Base-by-base conservation (phyloP, 2,113 vertebrate genomes). In the Agapornis roseicollis region DNA sequence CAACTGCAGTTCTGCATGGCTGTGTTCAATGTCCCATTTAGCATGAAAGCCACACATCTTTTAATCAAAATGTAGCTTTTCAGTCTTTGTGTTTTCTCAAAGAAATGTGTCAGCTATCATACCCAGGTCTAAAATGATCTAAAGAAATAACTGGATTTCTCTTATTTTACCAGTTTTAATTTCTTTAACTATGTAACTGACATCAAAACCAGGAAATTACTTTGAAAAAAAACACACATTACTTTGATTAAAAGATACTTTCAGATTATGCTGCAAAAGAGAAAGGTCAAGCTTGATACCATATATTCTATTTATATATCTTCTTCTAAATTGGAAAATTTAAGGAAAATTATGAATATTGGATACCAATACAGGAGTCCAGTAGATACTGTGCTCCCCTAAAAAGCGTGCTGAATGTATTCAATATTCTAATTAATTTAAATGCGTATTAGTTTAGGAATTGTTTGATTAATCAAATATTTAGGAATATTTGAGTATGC, bases 21-120 rank as follows among this genome's bases (percentile, higher is more conserved):
- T 66, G 5, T 1, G 49, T 37, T 10, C 66, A 64, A 28, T 1
- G 2, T 8, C 42, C 66, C 41, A 27, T 31, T 50, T 29, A 76
- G 66, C 16, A 27, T 0, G 8, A 55, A 17, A 50, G 23, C 3
- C 3, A 18, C 24, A 49, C 1, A 0, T 10, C 46, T 58, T 41
- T 28, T n/a, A 58, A 64, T 83, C 18, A 50, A 35, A 77, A 31
- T 10, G 0, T 1, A 81, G 31, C 28, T 63, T 80, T 65, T 23
- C 39, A 52, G 3, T 50, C 31, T 35, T 47, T 65, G 17, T 31
- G 46, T 12, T 80, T 88, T 68, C 25, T 72, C 1, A 0, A 53
- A 80, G 8, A 82, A 39, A 49, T 6, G 23, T 28, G 53, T 61
- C 28, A 16, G 46, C 80, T 61, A 66, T 3, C 25, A 35, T 10